A percentile compares a stretch with the other conserved stretches of the same genome.
Evolutionary conservation across 2,797 vertebrate genomes (phyloP).

Genomic region (Micropoecilia bifurca): DNA sequence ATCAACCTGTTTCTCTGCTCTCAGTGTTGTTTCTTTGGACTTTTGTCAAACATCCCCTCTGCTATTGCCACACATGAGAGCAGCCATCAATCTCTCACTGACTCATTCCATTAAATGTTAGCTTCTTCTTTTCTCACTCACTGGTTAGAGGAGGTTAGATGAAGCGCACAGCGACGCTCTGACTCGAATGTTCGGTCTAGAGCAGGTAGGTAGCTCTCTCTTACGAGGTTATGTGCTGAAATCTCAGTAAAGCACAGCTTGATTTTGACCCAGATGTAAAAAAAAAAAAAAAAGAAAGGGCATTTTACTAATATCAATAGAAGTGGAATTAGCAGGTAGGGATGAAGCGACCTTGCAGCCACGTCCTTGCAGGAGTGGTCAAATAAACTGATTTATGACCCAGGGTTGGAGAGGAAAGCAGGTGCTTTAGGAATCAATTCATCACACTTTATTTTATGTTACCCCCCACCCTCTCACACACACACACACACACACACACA

Average conservation of each 20-base stretch:
- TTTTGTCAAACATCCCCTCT: conserved; percentile 39
- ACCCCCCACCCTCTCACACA: conserved; percentile 18
- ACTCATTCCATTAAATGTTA: conserved; percentile 54
- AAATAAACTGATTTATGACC: conserved; percentile 73
- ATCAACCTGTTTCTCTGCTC: background rate
- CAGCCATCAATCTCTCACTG: conserved; percentile 46
- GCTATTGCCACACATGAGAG: conserved; percentile 26
- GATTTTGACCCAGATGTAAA: conserved; percentile 2
- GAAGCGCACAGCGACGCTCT: conserved; percentile 30
- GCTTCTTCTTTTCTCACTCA: conserved; percentile 56
- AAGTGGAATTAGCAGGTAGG: conserved; percentile 23
- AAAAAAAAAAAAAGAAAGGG: background rate
- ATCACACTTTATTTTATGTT: conserved; percentile 75
- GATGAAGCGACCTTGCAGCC: conserved; percentile 57
- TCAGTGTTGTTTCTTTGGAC: background rate
- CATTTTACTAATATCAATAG: conserved; percentile 16
- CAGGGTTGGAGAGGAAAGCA: conserved; percentile 53
- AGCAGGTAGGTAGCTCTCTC: conserved; percentile 33
- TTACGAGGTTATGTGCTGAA: conserved; percentile 14
- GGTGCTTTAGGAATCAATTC: conserved; percentile 71
- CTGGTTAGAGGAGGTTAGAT: conserved; percentile 54
- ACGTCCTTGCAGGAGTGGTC: conserved; percentile 66
- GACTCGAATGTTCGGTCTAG: conserved; percentile 32
- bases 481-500: too few relatives aligned
- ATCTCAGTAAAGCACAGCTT: background rate